Base-by-base conservation (phyloP, 2,797 vertebrate species). In the Apogon talboti region DNA sequence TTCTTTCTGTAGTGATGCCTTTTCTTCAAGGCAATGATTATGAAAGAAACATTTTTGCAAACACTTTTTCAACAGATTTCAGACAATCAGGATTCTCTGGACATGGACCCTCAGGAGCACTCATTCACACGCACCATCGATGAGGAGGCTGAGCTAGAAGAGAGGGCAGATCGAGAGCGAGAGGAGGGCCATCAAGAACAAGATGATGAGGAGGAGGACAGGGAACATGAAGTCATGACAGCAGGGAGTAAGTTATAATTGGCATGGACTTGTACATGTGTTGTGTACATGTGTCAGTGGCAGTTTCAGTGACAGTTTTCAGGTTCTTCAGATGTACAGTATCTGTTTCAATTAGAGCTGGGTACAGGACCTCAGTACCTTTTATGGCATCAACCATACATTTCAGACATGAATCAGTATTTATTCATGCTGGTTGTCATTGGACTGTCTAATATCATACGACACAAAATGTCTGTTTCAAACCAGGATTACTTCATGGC, bases 141-240 rank as follows among this genome's bases (percentile, higher is more conserved):
- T 35, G 98, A 99, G 81, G 97, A 98, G 92, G 97, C 96, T 0
- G 97, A 99, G 90, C 92, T 98, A 67, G 98, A 99, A 56, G 98
- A 99, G 74, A 92, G 96, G 74, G 95, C 95, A 1, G 96, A 98
- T 81, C 90, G 97, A 0, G 97, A 99, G 71, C 79, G 96, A 56
- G 97, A 98, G 44, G 96, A 99, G 37, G 95, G 95, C 1, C 96
- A 98, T n/a, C 94, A 93, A 16, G 97, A 98, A 28, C 96, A 97
- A 35, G 97, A 98, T 8, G 97, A 98, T 0, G 96, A 98, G 16
- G 97, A 98, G 64, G 98, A 98, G 33, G 96, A 99, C 61, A 87
- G 95, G 44, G 97, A 97, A 0, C 96, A 98, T n/a, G 98, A 99
- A 92, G 95, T 97, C 24, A 97, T 99, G 95, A 99, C 98, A 0